Conservation (phyloP, 2,888 invertebrate species). For the Herminia tarsipennalis region DNA sequence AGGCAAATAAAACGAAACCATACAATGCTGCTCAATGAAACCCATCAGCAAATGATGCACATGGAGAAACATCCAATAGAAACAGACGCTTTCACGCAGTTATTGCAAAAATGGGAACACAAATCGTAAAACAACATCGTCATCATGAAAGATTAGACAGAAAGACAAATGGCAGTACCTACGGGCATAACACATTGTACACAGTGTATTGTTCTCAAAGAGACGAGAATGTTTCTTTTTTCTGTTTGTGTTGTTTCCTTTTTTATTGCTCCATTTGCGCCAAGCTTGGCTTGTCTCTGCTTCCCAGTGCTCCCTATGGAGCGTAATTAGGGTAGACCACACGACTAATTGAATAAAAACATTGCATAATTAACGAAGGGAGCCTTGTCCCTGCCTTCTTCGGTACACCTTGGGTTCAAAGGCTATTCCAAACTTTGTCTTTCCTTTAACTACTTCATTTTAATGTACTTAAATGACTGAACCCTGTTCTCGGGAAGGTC, state of each 20-base stretch:
- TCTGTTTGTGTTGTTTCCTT: conserved; percentile 48
- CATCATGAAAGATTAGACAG: conserved; percentile 78
- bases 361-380: conserved; percentile 75
- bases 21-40: not conserved
- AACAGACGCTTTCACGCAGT: conserved; percentile 49
- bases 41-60: conserved; percentile 23
- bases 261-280: conserved; percentile 72
- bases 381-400: conserved; percentile 32
- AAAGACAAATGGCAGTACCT: conserved; percentile 68
- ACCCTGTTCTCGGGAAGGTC: too few relatives aligned
- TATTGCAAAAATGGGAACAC: conserved; percentile 62
- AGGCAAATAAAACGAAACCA: not conserved
- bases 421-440: conserved; percentile 42
- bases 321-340: conserved; percentile 75
- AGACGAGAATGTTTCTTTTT: conserved; percentile 58
- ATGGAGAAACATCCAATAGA: conserved; percentile 28
- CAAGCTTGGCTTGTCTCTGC: conserved; percentile 61
- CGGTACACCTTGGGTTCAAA: conserved; percentile 37
- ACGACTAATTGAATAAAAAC: conserved; percentile 81
- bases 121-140: conserved; percentile 72
- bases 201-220: conserved; percentile 66
- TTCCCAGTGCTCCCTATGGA: conserved; percentile 58
- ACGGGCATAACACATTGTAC: conserved; percentile 60
- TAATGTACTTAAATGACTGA: conserved; percentile 34
- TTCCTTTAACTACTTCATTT: conserved; percentile 36